Evolutionary conservation across 2,113 vertebrate species (phyloP).

Genomic region (Puffinus mauretanicus): DNA sequence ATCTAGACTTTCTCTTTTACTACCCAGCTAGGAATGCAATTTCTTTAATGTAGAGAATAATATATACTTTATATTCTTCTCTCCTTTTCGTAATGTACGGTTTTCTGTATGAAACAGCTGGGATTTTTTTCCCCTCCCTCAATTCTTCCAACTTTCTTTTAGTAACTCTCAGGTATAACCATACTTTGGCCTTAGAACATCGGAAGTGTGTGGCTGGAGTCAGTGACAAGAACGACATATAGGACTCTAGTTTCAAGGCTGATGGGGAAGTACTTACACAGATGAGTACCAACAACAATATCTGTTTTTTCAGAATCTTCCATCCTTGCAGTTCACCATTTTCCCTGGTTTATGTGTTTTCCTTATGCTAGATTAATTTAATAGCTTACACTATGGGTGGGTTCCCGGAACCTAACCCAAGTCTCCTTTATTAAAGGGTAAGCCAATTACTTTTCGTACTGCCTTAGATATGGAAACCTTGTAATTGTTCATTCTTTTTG

Average conservation of each 20-base stretch:
- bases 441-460: background rate
- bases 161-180: rapidly evolving
- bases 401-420: background rate
- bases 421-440: background rate
- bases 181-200: background rate
- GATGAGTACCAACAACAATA: background rate
- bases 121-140: too few species aligned
- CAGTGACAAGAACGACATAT: background rate
- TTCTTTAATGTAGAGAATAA: background rate
- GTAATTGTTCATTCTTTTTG: background rate
- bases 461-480: background rate
- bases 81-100: background rate
- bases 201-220: background rate
- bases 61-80: background rate
- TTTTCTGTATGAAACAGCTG: background rate
- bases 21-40: background rate
- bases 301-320: background rate
- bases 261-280: background rate
- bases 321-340: background rate
- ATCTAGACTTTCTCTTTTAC: background rate
- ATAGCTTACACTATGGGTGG: background rate
- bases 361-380: background rate
- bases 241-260: background rate
- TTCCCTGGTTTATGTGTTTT: background rate
- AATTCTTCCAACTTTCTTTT: background rate